These are phyloP conservation scores for Drosophila sechellia DNA, from an alignment of 1,140 invertebrate genomes.

Conservation along the genomic window DNA sequence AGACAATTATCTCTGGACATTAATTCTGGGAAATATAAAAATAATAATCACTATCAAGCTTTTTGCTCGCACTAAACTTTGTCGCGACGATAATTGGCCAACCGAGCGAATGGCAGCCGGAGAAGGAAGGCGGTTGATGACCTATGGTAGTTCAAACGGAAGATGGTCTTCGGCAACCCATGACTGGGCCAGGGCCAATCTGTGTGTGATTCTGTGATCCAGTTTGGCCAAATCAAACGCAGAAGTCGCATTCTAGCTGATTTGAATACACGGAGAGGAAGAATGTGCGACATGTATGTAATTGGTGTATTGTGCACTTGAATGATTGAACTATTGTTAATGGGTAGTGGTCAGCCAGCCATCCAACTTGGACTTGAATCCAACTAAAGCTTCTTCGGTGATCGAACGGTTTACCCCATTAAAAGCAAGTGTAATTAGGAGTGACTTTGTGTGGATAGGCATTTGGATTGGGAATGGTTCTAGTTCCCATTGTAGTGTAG, in stretches of 20 bases:
- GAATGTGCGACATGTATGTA: not conserved
- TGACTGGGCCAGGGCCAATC: slow-evolving; percentile 42
- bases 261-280: slow-evolving; percentile 1
- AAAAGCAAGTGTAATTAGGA: too few species aligned
- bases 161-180: slow-evolving; percentile 1
- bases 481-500: not conserved
- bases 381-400: too few species aligned
- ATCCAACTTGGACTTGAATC: too few species aligned
- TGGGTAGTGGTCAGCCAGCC: too few species aligned
- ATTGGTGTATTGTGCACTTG: too few species aligned
- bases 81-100: slow-evolving; percentile 30
- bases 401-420: too few species aligned
- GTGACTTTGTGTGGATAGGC: not conserved
- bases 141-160: slow-evolving; percentile 19
- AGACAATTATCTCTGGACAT: slow-evolving; percentile 47
- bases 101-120: not conserved
- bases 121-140: slow-evolving; percentile 20
- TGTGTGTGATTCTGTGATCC: not conserved
- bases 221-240: slow-evolving; percentile 5
- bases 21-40: slow-evolving; percentile 54
- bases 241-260: slow-evolving; percentile 9
- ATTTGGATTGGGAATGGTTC: too few species aligned
- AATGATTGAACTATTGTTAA: too few species aligned
- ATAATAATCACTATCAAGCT: slow-evolving; percentile 41
- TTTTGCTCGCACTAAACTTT: slow-evolving; percentile 16